Base-by-base conservation (phyloP, 1,140 invertebrate species). In the Lepidotrigona ventralis region DNA sequence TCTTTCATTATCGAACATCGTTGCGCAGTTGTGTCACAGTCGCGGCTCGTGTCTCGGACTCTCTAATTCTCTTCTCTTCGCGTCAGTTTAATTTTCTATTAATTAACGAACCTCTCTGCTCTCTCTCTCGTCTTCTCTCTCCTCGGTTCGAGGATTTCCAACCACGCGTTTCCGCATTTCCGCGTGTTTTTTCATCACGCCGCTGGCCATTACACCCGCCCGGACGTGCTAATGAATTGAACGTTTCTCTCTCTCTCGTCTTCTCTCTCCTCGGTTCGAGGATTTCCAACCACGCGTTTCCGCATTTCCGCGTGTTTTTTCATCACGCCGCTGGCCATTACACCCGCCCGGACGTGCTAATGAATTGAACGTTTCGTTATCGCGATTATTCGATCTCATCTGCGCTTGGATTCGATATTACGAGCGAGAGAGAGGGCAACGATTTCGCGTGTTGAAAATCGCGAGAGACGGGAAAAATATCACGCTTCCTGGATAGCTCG, bases 21-120 rank as follows among this genome's bases (percentile, higher is more conserved):
- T 71, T 39, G 39, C 53, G n/a, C 58, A 26, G 23, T 54, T 66
- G n/a, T 17, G 26, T 1, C n/a, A n/a, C n/a, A n/a, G n/a, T 26
- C 39, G 39, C 56, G 54, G 39, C n/a, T 56, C 78, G 1, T 72
- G 54, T 26, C n/a, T 15, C n/a, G 33, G 6, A 29, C 39, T 72
- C 63, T 80, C 39, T 0, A n/a, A 33, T 33, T 33, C 33, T 33
- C 33, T 33, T 8, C 63, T 17, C 69, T 29, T 19, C 69, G 19
- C 19, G 39, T n/a, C 23, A 14, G n/a, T 51, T 63, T 26, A 80
- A 80, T 73, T 80, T 80, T 73, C 56, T 58, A 33, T 73, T 64
- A 80, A 80, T 80, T 73, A 73, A 80, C 79, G 14, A 39, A 15
- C 39, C 23, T 66, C 39, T 46, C 39, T 33, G n/a, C n/a, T n/a